Evolutionary conservation across 2,113 vertebrate genomes (phyloP).

Genomic region (Chloropsis cyanopogon): DNA sequence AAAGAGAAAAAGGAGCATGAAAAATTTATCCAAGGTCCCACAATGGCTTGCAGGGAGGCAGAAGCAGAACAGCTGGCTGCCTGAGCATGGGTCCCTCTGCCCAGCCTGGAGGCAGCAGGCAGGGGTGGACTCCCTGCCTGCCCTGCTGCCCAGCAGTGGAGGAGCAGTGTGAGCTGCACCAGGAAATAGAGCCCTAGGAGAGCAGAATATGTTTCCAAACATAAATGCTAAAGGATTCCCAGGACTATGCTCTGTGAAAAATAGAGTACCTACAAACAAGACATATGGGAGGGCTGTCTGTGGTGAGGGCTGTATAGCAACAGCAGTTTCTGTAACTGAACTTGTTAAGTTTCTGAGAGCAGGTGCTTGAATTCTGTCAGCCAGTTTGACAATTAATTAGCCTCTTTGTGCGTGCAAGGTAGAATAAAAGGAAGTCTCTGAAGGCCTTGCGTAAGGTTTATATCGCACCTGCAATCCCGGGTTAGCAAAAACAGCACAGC

Average conservation of each 20-base stretch:
- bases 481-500: background rate
- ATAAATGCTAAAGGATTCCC: background rate
- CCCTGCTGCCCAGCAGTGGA: no score
- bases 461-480: background rate
- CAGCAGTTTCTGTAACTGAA: background rate
- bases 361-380: background rate
- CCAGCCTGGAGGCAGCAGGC: fast-evolving
- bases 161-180: background rate
- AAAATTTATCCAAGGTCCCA: background rate
- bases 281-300: background rate
- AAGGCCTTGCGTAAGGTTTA: background rate
- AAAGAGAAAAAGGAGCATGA: background rate
- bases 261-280: background rate
- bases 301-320: background rate
- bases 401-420: background rate
- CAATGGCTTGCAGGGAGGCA: background rate
- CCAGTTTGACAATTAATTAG: background rate
- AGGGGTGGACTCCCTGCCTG: background rate
- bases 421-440: background rate
- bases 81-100: background rate
- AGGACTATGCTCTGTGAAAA: background rate
- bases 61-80: background rate
- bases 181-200: background rate
- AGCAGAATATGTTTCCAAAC: background rate
- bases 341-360: background rate